Evolutionary conservation across 2,888 invertebrate genomes (phyloP).

Genomic region (Agapostemon virescens): DNA sequence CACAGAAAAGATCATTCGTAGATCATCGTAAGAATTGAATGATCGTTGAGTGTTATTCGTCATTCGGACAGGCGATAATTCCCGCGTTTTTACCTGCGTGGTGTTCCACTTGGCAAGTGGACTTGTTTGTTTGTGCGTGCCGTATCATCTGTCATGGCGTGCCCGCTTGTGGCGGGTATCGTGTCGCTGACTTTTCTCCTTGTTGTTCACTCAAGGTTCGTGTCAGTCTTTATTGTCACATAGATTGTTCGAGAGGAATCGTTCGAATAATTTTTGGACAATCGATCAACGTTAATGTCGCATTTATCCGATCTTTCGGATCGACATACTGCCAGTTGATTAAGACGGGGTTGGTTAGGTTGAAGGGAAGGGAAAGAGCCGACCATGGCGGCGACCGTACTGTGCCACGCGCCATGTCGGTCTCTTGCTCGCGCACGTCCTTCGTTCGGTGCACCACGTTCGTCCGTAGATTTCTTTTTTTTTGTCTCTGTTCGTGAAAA

Average conservation of each 20-base stretch:
- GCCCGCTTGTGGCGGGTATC: conserved; percentile 62
- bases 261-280: conserved; percentile 22
- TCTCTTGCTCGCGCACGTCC: conserved; percentile 72
- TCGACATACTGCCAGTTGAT: conserved; percentile 37
- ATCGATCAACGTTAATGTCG: not conserved
- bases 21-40: not conserved
- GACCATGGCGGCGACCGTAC: conserved; percentile 76
- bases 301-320: conserved; percentile 25
- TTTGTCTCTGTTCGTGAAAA: conserved; percentile 50
- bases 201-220: conserved; percentile 14
- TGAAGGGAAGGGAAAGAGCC: conserved; percentile 58
- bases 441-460: conserved; percentile 48
- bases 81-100: conserved; percentile 61
- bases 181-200: conserved; percentile 40
- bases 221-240: conserved; percentile 32
- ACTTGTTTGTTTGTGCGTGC: conserved; percentile 75
- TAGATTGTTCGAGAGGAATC: conserved; percentile 3
- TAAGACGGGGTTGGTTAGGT: conserved; percentile 50
- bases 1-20: conserved; percentile 10
- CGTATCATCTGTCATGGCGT: conserved; percentile 78
- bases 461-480: conserved; percentile 50
- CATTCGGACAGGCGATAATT: conserved; percentile 38
- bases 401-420: conserved; percentile 79
- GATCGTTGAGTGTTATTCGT: conserved; percentile 9
- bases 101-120: conserved; percentile 67